phyloP scores from a whole-genome alignment of 1,140 invertebrate genomes.

The Semibalanus balanoides region DNA sequence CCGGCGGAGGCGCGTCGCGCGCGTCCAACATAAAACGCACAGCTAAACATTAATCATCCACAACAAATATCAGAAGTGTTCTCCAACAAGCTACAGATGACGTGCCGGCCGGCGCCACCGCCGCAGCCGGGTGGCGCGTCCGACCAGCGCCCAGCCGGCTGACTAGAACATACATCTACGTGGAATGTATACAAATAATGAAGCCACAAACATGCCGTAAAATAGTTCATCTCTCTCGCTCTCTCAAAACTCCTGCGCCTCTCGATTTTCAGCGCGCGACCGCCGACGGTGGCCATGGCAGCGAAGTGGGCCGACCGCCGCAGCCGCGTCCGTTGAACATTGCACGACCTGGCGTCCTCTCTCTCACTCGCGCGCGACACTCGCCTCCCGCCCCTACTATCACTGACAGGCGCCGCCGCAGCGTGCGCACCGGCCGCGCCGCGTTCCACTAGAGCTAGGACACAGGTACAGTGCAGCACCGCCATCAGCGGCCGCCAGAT shows the following conservation, averaged over 20 bases:
- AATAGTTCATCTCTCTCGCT: neutral
- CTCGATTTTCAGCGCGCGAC: neutral
- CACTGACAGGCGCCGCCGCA: neutral
- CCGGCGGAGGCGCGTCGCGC: no score
- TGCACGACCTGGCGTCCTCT: neutral
- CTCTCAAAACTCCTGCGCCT: neutral
- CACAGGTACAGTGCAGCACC: neutral
- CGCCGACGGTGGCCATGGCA: neutral
- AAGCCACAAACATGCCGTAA: neutral
- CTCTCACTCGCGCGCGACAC: no score
- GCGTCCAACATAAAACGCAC: neutral
- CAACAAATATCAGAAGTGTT: neutral
- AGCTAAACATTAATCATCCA: neutral
- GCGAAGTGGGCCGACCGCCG: no score
- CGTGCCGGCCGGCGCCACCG: no score
- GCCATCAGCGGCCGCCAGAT: neutral
- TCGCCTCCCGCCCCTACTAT: neutral
- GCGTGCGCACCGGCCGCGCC: no score
- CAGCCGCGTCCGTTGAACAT: neutral
- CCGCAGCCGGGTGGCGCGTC: no score
- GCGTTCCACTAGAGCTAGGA: neutral
- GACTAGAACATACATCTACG: neutral
- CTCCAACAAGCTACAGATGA: neutral
- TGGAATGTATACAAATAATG: conserved; percentile 1
- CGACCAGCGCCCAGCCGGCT: neutral